phyloP scores from a whole-genome alignment of 2,797 vertebrate genomes.

The Silurus aristotelis region DNA sequence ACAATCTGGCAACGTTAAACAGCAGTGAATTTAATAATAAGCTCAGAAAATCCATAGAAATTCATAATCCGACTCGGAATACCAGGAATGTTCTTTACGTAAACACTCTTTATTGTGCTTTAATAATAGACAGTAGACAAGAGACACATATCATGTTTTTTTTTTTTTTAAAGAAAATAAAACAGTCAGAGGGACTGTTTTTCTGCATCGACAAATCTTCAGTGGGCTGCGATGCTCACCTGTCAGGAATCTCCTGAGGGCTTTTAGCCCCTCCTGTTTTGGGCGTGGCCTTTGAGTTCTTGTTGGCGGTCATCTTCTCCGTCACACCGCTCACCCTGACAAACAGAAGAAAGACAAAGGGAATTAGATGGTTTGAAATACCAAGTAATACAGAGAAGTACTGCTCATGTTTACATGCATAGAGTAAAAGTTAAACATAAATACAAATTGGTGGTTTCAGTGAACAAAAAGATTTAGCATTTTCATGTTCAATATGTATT shows the following conservation, averaged over 20 bases:
- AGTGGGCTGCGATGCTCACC: slow-evolving; percentile 68
- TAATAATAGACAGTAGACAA: not conserved
- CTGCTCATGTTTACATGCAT: not conserved
- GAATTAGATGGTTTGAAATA: not conserved
- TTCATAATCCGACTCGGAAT: not conserved
- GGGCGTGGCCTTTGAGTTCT: slow-evolving; percentile 85
- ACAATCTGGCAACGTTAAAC: not conserved
- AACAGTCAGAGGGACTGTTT: not conserved
- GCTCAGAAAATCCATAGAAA: not conserved
- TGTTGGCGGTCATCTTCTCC: slow-evolving; percentile 98
- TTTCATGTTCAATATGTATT: not conserved
- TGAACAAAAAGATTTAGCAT: not conserved
- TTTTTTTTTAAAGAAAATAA: too few species aligned
- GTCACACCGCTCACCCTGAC: slow-evolving; percentile 78
- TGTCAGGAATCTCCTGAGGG: slow-evolving; percentile 83
- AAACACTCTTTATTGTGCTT: not conserved
- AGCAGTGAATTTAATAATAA: not conserved
- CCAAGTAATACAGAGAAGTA: not conserved
- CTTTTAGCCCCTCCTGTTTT: slow-evolving; percentile 88
- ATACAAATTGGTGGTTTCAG: not conserved
- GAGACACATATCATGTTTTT: not conserved
- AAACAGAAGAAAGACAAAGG: slow-evolving; percentile 59
- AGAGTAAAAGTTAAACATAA: not conserved
- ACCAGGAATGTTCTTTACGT: not conserved
- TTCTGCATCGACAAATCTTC: not conserved